Percentiles rank a stretch among this genome's conserved stretches.
Evolutionary conservation across 2,113 vertebrate species (phyloP).

Genomic region (Mastomys natalensis): DNA sequence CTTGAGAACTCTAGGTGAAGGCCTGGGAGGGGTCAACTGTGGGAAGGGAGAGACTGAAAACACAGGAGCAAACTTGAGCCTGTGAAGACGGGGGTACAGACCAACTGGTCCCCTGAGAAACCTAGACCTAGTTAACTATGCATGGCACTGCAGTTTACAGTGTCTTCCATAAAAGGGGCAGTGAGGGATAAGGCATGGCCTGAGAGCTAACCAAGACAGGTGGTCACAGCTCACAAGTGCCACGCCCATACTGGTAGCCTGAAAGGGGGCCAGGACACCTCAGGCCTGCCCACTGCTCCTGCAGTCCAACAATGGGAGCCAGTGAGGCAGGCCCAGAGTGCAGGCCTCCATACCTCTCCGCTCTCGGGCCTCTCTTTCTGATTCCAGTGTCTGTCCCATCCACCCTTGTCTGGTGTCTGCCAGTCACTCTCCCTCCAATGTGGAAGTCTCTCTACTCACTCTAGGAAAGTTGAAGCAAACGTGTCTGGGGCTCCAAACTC

Average conservation of each 20-base stretch:
- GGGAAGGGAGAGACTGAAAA: not conserved
- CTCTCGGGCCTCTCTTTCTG: not conserved
- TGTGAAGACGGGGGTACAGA: not conserved
- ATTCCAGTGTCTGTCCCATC: not conserved
- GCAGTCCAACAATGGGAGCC: rapidly evolving
- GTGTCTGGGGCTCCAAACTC: not conserved
- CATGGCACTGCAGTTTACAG: not conserved
- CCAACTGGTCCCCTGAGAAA: too few species aligned
- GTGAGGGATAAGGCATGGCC: not conserved
- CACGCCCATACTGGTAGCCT: not conserved
- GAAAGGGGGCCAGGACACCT: not conserved
- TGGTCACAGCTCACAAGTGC: not conserved
- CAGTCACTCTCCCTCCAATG: not conserved
- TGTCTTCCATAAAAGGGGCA: not conserved
- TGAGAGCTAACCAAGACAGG: not conserved
- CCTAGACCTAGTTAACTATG: too few species aligned
- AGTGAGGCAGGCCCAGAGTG: not conserved
- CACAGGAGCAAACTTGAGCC: not conserved
- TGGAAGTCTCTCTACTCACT: not conserved
- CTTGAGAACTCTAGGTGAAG: not conserved
- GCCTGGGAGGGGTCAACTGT: not conserved
- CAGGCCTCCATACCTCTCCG: not conserved
- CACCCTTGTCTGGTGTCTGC: not conserved
- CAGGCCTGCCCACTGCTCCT: not conserved
- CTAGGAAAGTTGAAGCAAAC: not conserved